Percentiles rank a stretch among this genome's conserved stretches.
Evolutionary conservation across 1,140 invertebrate species (phyloP).

Genomic region (Drosophila neocordata): DNA sequence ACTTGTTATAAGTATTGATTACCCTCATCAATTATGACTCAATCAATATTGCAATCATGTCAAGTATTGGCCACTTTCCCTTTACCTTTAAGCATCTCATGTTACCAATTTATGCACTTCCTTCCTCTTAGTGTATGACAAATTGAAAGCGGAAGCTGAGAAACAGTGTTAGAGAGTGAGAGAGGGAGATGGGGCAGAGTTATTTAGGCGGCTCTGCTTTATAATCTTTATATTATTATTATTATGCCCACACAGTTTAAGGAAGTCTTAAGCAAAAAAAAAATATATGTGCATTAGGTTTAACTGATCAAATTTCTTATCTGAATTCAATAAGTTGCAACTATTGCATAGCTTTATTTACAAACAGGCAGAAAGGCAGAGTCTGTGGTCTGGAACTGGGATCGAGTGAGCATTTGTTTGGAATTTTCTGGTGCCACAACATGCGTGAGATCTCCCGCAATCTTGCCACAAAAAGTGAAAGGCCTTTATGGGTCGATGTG

Average conservation of each 20-base stretch:
- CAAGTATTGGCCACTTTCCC: constrained; percentile 8
- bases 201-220: constrained; percentile 2
- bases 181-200: too few relatives aligned
- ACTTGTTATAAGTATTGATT: background rate
- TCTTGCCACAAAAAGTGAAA: constrained; percentile 70
- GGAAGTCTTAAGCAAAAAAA: constrained; percentile 27
- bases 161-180: background rate
- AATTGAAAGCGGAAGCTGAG: constrained; percentile 34
- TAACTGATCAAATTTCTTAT: constrained; percentile 34
- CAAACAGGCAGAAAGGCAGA: background rate
- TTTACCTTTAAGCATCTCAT: background rate
- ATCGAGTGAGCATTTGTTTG: constrained; percentile 10
- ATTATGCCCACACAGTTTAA: constrained; percentile 7
- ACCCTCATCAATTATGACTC: constrained; percentile 1
- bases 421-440: background rate
- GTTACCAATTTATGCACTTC: constrained; percentile 27
- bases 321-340: constrained; percentile 32
- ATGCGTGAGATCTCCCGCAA: constrained; percentile 62
- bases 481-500: constrained; percentile 67
- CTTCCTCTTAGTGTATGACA: background rate
- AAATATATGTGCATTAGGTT: constrained; percentile 8
- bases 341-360: constrained; percentile 14
- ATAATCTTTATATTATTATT: constrained; percentile 32
- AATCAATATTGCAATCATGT: constrained; percentile 10
- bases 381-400: constrained; percentile 22